Evolutionary conservation across 2,888 invertebrate genomes (phyloP).

Genomic region (Dastarcus helophoroides): DNA sequence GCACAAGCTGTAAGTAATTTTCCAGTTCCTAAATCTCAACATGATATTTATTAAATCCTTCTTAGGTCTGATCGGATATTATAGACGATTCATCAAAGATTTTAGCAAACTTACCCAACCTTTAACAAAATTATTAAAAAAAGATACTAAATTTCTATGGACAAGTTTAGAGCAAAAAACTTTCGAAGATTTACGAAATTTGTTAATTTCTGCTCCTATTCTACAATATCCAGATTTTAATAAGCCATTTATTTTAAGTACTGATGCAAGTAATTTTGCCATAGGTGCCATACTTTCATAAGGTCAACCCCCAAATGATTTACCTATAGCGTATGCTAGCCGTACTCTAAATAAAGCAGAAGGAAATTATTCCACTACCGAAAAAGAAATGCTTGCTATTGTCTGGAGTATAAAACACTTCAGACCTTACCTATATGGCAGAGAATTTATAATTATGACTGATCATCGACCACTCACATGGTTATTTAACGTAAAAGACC

Average conservation of each 20-base stretch:
- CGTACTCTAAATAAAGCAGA: constrained; percentile 26
- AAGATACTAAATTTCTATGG: constrained; percentile 18
- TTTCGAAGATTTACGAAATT: constrained; percentile 11
- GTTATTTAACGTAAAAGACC: constrained; percentile 25
- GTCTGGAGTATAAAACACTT: constrained; percentile 28
- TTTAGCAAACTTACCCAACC: constrained; percentile 20
- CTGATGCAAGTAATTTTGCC: constrained; percentile 27
- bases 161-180: constrained; percentile 7
- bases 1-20: constrained; percentile 15
- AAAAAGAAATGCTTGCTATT: constrained; percentile 29
- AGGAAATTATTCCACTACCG: constrained; percentile 27
- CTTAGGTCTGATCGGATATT: constrained; percentile 24
- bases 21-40: constrained; percentile 12
- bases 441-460: constrained; percentile 25
- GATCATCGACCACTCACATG: constrained; percentile 29
- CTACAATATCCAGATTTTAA: constrained; percentile 17
- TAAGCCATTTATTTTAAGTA: constrained; percentile 22
- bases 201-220: constrained; percentile 10
- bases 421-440: constrained; percentile 29
- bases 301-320: constrained; percentile 18
- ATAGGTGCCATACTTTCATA: constrained; percentile 25
- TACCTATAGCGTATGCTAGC: constrained; percentile 28
- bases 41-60: constrained; percentile 20
- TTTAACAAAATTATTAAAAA: constrained; percentile 17
- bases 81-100: constrained; percentile 24